phyloP scores from a whole-genome alignment of 1,140 invertebrate genomes.

The Caenorhabditis elegans region WBcel235 BX284604.4:6014001-6014500 shows the following conservation, averaged over 20 bases:
- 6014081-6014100: neutral
- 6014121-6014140: neutral
- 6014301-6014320: neutral
- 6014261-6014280: neutral
- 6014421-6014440: no score
- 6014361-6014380: no score
- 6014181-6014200: conserved; percentile 12
- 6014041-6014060: neutral
- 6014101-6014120: neutral
- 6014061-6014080: neutral
- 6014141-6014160: neutral
- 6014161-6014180: neutral
- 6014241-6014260: neutral
- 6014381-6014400: no score
- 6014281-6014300: neutral
- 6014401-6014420: no score
- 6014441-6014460: no score
- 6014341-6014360: no score
- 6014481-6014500: no score
- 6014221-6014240: neutral
- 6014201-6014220: conserved; percentile 13
- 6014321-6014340: neutral
- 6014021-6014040: conserved; percentile 22
- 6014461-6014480: no score
- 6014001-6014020: neutral